These are phyloP conservation scores for Penelope pileata DNA, from an alignment of 2,113 vertebrate species.

Conservation along the genomic window DNA sequence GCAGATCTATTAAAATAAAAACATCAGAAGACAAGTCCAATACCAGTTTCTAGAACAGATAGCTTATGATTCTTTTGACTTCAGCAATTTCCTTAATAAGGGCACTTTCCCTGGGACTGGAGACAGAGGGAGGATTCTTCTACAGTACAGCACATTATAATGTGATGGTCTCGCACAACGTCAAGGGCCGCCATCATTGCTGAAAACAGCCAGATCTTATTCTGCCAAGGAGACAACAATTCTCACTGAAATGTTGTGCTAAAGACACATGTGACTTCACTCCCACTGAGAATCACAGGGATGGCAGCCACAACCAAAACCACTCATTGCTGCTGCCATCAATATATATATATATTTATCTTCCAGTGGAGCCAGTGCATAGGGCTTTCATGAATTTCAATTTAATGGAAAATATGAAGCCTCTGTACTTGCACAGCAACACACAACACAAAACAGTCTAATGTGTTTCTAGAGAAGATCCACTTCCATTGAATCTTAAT, in stretches of 20 bases:
- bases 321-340: not conserved
- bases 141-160: not conserved
- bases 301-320: not conserved
- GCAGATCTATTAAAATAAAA: constrained; percentile 69
- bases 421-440: not conserved
- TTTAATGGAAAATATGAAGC: not conserved
- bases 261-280: not conserved
- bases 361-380: not conserved
- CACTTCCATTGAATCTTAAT: not conserved
- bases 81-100: not conserved
- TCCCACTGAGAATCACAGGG: not conserved
- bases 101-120: not conserved
- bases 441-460: not conserved
- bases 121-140: not conserved
- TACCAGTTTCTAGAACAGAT: not conserved
- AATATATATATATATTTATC: not conserved
- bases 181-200: not conserved
- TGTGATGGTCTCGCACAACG: not conserved
- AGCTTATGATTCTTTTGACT: not conserved
- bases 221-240: not conserved
- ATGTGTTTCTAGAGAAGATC: not conserved
- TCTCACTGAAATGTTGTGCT: not conserved
- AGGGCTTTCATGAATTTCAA: not conserved
- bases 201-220: not conserved
- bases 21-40: not conserved